Base-by-base conservation (phyloP, 2,888 invertebrate species). In the Hymenopus coronatus region DNA sequence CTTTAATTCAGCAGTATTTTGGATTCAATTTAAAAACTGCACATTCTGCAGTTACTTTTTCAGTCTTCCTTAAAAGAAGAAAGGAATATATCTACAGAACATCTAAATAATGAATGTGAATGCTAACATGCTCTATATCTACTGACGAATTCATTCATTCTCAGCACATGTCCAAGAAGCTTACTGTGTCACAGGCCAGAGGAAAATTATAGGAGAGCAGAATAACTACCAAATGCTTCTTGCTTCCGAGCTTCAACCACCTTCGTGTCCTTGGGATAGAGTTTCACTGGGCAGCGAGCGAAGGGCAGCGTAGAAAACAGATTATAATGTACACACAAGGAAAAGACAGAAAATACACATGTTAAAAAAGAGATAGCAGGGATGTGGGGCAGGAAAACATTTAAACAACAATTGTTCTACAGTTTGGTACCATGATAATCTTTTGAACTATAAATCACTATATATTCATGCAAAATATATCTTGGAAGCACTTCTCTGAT, bases 171-270 rank as follows among this genome's bases (percentile, higher is more conserved):
- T 70, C 28, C 81, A 87, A 81, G 30, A 28, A 85, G 12, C 82
- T 81, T 85, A 84, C 85, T 84, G 84, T 27, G 28, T 33, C 83
- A 85, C 33, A 88, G 86, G 86, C 86, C 54, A 85, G 14, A 28
- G 83, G 84, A 88, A 83, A 85, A 28, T 25, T 70, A 87, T 85
- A 89, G 88, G 27, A 86, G 84, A 82, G 88, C 88, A 87, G 87
- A 87, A 90, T 90, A 89, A 90, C 90, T 90, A 90, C 90, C 90
- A 90, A 90, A 88, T 87, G 40, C 88, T 87, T 89, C 88, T 89
- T 89, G 89, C 88, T 90, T 90, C 89, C 87, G 87, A 88, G 83
- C 88, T 90, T 89, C 88, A 28, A 87, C 82, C 88, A 85, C 87
- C 88, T 88, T 88, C 87, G 70, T 82, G 90, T 89, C 89, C 87